Evolutionary conservation across 2,113 vertebrate genomes (phyloP).

Genomic region (Oceanodroma tethys): DNA sequence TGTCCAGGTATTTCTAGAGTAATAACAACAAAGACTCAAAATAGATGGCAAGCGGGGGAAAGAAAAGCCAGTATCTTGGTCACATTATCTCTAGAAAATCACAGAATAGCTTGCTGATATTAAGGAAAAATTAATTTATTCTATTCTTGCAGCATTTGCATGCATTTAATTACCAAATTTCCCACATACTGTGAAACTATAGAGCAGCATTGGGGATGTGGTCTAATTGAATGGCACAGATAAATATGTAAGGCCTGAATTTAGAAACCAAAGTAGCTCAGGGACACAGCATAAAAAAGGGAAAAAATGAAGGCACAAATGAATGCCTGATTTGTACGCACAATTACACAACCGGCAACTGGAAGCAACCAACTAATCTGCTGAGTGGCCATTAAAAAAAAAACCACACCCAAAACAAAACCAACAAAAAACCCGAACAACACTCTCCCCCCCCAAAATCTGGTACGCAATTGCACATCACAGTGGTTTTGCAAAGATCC

Average conservation of each 20-base stretch:
- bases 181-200: slow-evolving; percentile 49
- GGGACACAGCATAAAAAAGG: slow-evolving; percentile 21
- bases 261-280: slow-evolving; percentile 67
- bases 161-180: slow-evolving; percentile 60
- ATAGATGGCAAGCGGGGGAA: neutral
- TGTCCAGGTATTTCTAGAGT: neutral
- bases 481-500: rapidly evolving
- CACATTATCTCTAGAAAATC: neutral
- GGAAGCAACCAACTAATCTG: neutral
- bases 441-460: rapidly evolving
- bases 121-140: slow-evolving; percentile 48
- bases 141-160: slow-evolving; percentile 54
- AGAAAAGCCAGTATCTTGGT: neutral
- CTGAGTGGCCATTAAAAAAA: neutral
- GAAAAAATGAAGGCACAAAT: neutral
- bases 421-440: neutral
- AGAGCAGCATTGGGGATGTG: slow-evolving; percentile 46
- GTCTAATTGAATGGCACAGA: slow-evolving; percentile 68
- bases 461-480: neutral
- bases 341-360: neutral
- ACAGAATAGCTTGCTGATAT: neutral
- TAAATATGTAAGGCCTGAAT: slow-evolving; percentile 57
- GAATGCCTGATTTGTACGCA: neutral
- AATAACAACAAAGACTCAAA: neutral
- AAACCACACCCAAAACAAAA: neutral